These are phyloP conservation scores for Chelonus formosanus DNA, from an alignment of 2,888 invertebrate genomes.

Conservation along the genomic window DNA sequence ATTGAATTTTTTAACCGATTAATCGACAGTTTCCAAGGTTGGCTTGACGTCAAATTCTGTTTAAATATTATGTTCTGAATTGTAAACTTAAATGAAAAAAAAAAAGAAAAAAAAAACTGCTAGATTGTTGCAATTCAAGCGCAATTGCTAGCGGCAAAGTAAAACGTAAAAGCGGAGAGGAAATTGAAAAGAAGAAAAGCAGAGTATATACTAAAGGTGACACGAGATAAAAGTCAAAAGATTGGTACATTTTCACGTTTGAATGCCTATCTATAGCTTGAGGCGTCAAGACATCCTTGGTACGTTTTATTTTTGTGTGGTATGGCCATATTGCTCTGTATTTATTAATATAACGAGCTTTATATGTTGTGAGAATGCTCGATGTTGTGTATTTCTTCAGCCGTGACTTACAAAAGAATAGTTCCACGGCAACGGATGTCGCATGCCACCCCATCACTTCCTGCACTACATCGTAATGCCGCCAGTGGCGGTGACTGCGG, in stretches of 20 bases:
- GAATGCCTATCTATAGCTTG: constrained; percentile 8
- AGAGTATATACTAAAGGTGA: constrained; percentile 25
- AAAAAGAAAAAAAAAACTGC: not conserved
- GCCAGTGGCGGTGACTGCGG: constrained; percentile 26
- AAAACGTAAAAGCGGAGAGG: constrained; percentile 13
- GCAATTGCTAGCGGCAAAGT: constrained; percentile 11
- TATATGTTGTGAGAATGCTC: constrained; percentile 25
- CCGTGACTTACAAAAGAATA: constrained; percentile 86
- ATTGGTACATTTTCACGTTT: constrained; percentile 2
- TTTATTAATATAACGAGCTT: constrained; percentile 36
- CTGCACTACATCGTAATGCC: constrained; percentile 37
- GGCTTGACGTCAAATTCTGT: constrained; percentile 8
- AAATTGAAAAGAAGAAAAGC: constrained; percentile 23
- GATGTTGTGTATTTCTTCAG: constrained; percentile 66
- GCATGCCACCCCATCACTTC: constrained; percentile 45
- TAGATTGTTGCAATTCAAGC: constrained; percentile 22
- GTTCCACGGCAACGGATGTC: constrained; percentile 57
- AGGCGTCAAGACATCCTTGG: constrained; percentile 29
- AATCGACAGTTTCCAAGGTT: not conserved
- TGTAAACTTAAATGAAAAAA: not conserved
- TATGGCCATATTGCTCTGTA: constrained; percentile 15
- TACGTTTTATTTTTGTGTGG: constrained; percentile 4
- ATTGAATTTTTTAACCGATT: not conserved
- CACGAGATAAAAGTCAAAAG: constrained; percentile 33
- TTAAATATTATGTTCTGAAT: not conserved